Evolutionary conservation across 2,888 invertebrate genomes (phyloP), one percentile per base, ranked within the genome.

Genomic region (Harpalus rufipes): DNA sequence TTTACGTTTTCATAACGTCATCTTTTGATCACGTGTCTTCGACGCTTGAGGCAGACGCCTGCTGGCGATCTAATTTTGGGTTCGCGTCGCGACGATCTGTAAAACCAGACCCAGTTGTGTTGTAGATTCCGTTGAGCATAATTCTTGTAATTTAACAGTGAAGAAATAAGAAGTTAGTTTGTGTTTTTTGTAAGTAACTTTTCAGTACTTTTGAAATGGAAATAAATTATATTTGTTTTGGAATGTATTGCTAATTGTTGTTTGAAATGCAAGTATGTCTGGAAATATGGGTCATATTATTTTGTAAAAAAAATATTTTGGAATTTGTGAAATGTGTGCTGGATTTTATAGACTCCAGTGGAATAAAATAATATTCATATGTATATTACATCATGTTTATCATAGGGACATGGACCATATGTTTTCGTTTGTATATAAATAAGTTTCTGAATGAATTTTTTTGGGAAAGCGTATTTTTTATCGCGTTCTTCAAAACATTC

Each of bases 21-120:
- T 21, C 14, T 58, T 18, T 32, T 72, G 59, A 68, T 82, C 82
- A 82, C 82, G 82, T 82, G 82, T 8, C 5, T 41, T 51, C 44
- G 12, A 12, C 12, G 44, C 44, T 51, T 51, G 12, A 51, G 25
- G 39, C 58, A 72, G 82, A 82, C 82, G 74, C 72, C 82, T 41
- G 82, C 74, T 12, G 32, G 59, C 51, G 74, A 68, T 21, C 82
- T 82, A 82, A 82, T 82, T 82, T 82, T 82, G 82, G 82, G 65
- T 56, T 10, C 58, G 74, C 80, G 58, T 58, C 59, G 32, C 61
- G 80, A 58, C 78, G 41, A n/a, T 25, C 16, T 32, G 78, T 78
- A 32, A 32, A 32, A 51, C 56, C 78, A 78, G 78, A 74, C 44
- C 72, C 72, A 74, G 72, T 74, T 74, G 72, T 74, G 72, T 74